Conservation (phyloP, 2,113 vertebrate species). For the Catharus fuscescens region DNA sequence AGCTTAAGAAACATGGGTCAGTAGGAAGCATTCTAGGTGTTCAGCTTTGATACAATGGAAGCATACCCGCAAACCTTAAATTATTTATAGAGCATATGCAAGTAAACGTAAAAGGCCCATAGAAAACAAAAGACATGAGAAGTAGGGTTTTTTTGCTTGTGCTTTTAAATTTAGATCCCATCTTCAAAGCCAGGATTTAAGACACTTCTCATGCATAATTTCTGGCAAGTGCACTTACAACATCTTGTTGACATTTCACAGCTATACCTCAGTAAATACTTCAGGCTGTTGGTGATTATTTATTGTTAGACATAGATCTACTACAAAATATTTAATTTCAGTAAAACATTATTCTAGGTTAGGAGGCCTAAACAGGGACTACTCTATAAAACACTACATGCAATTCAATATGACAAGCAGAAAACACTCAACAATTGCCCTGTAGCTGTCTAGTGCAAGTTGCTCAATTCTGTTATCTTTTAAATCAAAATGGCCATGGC, state of each 20-base stretch:
- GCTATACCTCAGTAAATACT: conserved; percentile 19
- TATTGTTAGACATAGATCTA: background rate
- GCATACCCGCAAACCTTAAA: background rate
- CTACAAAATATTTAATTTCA: conserved; percentile 5
- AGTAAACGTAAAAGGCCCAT: background rate
- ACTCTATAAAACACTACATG: background rate
- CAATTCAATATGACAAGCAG: background rate
- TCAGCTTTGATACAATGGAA: background rate
- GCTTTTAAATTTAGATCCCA: background rate
- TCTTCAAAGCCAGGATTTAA: background rate
- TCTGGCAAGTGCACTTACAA: background rate
- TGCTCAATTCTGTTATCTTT: background rate
- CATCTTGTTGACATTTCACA: conserved; percentile 38
- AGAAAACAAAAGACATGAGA: background rate
- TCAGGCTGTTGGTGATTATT: background rate
- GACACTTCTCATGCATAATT: background rate
- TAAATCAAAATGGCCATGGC: background rate
- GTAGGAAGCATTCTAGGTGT: background rate
- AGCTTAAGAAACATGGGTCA: background rate
- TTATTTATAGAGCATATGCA: background rate
- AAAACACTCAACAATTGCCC: background rate
- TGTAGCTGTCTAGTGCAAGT: background rate
- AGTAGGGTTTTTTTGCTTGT: background rate
- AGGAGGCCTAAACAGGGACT: background rate
- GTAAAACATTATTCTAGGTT: background rate